Evolutionary conservation across 2,888 invertebrate species (phyloP).

Genomic region (Deilephila porcellus): DNA sequence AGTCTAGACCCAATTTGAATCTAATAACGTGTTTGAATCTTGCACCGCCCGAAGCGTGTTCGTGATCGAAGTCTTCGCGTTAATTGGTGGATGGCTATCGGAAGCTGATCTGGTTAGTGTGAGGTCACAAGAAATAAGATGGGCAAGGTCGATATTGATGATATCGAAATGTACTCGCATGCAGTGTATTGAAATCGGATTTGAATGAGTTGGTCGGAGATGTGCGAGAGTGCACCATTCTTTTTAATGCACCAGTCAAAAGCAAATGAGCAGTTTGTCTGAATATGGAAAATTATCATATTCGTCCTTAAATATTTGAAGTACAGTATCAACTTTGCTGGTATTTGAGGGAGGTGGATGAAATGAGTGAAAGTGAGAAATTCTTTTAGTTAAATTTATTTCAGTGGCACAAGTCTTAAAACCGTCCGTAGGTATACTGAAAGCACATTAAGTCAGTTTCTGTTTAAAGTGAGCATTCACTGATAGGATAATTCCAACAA

Average conservation of each 20-base stretch:
- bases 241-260: not conserved
- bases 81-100: conserved; percentile 33
- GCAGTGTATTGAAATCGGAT: conserved; percentile 54
- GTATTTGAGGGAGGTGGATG: too few relatives aligned
- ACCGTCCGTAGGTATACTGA: too few relatives aligned
- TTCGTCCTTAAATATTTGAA: too few relatives aligned
- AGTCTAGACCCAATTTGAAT: not conserved
- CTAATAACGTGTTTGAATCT: not conserved
- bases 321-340: too few relatives aligned
- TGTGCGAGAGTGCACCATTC: conserved; percentile 49
- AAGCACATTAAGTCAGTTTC: too few relatives aligned
- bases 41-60: conserved; percentile 3
- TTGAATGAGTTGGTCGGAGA: conserved; percentile 46
- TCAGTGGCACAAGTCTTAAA: too few relatives aligned
- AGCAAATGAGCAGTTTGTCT: too few relatives aligned
- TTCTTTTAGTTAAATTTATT: too few relatives aligned
- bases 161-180: conserved; percentile 8
- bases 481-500: too few relatives aligned
- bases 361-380: too few relatives aligned
- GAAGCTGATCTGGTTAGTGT: conserved; percentile 36
- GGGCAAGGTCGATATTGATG: conserved; percentile 33
- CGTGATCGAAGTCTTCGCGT: conserved; percentile 17
- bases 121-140: conserved; percentile 33
- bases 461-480: too few relatives aligned
- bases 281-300: too few relatives aligned